Evolutionary conservation across 2,888 invertebrate genomes (phyloP), one percentile per base, ranked within the genome.

Genomic region (Protophormia terraenovae): DNA sequence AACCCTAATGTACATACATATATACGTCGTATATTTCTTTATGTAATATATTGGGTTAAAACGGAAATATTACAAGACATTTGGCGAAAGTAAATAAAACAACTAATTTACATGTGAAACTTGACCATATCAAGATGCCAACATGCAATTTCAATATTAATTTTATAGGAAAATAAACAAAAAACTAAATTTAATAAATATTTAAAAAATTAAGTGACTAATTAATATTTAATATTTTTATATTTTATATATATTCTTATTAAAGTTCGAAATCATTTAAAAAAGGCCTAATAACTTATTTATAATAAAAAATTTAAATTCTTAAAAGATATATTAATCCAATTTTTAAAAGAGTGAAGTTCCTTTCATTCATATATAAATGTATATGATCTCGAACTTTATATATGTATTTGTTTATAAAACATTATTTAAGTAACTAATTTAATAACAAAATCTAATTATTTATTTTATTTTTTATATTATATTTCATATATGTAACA

Each of bases 71-170:
- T 73, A 78, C 67, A 82, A 71, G 85, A 75, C 85, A 82, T 82
- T 82, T 85, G 85, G 38, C 73, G 85, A 85, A 85, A 85, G 82
- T 85, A 69, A 82, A 85, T 85, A 78, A 77, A 69, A 60, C 16
- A 45, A 77, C 66, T 64, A 71, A 84, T 67, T 60, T 62, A 47
- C 78, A 82, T 81, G n/a, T 27, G 53, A 55, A 82, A 77, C 38
- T 58, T 53, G 47, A 50, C 47, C 67, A 69, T 81, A 82, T 84
- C 80, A 72, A 84, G 76, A 84, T 80, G 4, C 22, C 10, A 41
- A 62, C 85, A 85, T 78, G 85, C 82, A 64, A 78, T 22, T 64
- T 75, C 4, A 19, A 69, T 64, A 85, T 82, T 58, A 73, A 64
- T 79, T 64, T 78, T 19, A 19, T 2, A 7, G 7, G n/a, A 47